These are phyloP conservation scores for Nestor notabilis DNA, from an alignment of 2,113 vertebrate genomes.

Conservation along the genomic window DNA sequence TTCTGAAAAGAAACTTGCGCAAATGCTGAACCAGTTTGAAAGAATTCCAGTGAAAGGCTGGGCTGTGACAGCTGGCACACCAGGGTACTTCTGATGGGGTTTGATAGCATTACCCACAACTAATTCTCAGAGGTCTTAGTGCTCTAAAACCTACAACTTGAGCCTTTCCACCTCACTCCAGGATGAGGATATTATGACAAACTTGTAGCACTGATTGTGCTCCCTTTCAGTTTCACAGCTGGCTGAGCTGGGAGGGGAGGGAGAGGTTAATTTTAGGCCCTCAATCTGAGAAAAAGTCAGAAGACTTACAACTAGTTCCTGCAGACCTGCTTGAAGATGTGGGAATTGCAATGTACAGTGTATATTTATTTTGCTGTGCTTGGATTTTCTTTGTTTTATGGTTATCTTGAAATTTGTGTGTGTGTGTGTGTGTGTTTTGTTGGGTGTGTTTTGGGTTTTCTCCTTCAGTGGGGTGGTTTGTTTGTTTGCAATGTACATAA, in stretches of 20 bases:
- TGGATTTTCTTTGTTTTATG: background rate
- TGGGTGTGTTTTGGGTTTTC: background rate
- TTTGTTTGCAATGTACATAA: background rate
- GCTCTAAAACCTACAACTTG: background rate
- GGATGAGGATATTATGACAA: rapidly evolving
- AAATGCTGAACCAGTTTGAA: background rate
- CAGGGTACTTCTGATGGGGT: background rate
- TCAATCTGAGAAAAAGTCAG: background rate
- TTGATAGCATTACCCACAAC: background rate
- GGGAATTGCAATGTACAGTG: background rate
- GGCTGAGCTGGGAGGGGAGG: background rate
- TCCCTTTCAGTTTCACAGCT: background rate
- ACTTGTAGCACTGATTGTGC: background rate
- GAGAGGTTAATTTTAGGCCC: background rate
- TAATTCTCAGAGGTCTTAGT: background rate
- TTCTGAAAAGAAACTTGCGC: background rate
- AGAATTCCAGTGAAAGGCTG: background rate
- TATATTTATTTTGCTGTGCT: background rate
- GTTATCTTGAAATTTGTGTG: background rate
- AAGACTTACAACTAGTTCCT: background rate
- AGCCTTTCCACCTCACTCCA: background rate
- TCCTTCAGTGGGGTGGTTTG: background rate
- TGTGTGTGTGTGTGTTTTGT: background rate
- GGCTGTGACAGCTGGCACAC: background rate
- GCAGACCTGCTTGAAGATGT: background rate